Percentiles rank a stretch among this genome's conserved stretches.
These are phyloP conservation scores for Danio tinwini DNA, from an alignment of 2,797 vertebrate species.

Conservation along the genomic window DNA sequence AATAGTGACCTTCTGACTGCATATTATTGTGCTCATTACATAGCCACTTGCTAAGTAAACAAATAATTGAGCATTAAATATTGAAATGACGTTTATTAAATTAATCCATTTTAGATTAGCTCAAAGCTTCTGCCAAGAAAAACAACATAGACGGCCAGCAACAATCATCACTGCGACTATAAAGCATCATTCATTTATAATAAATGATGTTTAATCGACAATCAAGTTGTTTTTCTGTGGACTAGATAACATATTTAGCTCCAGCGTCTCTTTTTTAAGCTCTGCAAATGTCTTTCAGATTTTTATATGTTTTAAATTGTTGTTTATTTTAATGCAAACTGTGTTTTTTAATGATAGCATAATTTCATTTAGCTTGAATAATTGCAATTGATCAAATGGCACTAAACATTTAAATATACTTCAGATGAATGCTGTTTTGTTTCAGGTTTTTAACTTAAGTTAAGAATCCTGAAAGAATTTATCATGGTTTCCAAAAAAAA, in stretches of 20 bases:
- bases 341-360: too few relatives aligned
- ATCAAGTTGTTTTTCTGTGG: neutral
- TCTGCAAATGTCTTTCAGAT: neutral
- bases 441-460: too few relatives aligned
- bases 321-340: too few relatives aligned
- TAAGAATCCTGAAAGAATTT: too few relatives aligned
- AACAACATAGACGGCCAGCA: neutral
- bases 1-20: neutral
- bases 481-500: too few relatives aligned
- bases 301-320: too few relatives aligned
- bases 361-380: too few relatives aligned
- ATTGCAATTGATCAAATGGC: too few relatives aligned
- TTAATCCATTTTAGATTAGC: neutral
- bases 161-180: neutral
- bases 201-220: neutral
- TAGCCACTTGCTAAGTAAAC: neutral
- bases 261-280: neutral
- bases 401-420: too few relatives aligned
- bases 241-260: neutral
- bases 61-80: neutral
- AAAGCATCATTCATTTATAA: neutral
- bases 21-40: slow-evolving; percentile 1
- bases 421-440: too few relatives aligned
- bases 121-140: neutral
- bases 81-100: neutral